Conservation (phyloP, 2,888 invertebrate species). For the Drosophila macrospina region DNA sequence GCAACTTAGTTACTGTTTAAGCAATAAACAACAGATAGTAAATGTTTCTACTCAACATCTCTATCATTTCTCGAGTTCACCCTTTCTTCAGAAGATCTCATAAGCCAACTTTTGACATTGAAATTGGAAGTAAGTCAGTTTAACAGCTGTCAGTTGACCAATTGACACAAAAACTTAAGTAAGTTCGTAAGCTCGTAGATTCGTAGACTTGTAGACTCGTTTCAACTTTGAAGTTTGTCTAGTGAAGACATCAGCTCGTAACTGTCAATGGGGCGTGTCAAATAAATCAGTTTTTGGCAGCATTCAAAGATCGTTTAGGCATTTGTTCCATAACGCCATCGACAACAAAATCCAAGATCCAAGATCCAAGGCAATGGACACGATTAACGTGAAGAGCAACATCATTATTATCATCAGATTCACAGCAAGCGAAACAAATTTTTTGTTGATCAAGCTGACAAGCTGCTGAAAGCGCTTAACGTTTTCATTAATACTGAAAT, state of each 20-base stretch:
- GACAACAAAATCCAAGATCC: too few relatives aligned
- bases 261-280: constrained; percentile 54
- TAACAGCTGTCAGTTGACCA: constrained; percentile 4
- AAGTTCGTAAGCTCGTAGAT: constrained; percentile 32
- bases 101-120: constrained; percentile 2
- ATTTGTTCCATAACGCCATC: too few relatives aligned
- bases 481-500: constrained; percentile 66
- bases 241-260: constrained; percentile 50
- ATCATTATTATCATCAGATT: constrained; percentile 10
- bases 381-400: constrained; percentile 25
- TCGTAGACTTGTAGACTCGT: constrained; percentile 38
- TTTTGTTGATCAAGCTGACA: constrained; percentile 48
- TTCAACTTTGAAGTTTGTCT: constrained; percentile 10
- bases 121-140: constrained; percentile 12
- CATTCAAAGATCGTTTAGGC: constrained; percentile 20
- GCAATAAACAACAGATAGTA: too few relatives aligned
- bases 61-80: too few relatives aligned
- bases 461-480: constrained; percentile 72
- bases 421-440: constrained; percentile 16
- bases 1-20: too few relatives aligned
- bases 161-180: constrained; percentile 19
- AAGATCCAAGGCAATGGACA: constrained; percentile 50
- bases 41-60: too few relatives aligned
- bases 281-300: constrained; percentile 48
- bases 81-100: background rate